Conservation (phyloP, 2,797 vertebrate species). For the Arvicola amphibius region DNA sequence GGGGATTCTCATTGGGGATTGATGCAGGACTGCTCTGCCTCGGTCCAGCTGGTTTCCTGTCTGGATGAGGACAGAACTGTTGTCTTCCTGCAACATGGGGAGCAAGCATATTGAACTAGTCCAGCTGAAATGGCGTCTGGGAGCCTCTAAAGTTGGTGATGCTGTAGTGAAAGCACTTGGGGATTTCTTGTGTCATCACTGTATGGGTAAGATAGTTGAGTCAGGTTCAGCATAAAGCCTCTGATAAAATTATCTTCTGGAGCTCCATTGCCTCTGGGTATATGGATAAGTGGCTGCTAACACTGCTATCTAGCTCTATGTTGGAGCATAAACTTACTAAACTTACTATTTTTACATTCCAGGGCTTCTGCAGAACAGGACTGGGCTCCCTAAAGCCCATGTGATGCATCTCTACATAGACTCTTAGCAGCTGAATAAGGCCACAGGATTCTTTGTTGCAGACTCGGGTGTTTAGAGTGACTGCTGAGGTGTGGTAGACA, state of each 20-base stretch:
- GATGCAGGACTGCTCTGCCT: not conserved
- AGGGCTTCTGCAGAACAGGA: not conserved
- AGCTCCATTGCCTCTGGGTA: not conserved
- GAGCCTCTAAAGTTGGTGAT: not conserved
- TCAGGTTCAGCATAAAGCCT: not conserved
- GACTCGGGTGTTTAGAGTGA: not conserved
- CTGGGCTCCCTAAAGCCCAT: not conserved
- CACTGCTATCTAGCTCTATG: not conserved
- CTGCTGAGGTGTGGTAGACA: not conserved
- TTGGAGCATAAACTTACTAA: not conserved
- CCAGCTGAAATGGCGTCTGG: not conserved
- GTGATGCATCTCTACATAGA: not conserved
- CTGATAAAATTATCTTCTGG: not conserved
- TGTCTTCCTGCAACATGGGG: not conserved
- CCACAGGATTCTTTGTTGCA: not conserved
- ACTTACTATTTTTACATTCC: not conserved
- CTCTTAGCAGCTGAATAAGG: not conserved
- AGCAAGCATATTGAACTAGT: not conserved
- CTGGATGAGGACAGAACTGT: not conserved
- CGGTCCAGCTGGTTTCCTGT: not conserved
- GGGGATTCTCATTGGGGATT: no score
- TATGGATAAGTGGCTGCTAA: not conserved
- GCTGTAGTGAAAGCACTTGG: accelerated
- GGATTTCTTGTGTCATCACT: not conserved
- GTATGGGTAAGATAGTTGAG: not conserved